Percentiles rank a stretch among this genome's conserved stretches.
These are phyloP conservation scores for Nudaria mundana DNA, from an alignment of 2,888 invertebrate species.

Conservation along the genomic window DNA sequence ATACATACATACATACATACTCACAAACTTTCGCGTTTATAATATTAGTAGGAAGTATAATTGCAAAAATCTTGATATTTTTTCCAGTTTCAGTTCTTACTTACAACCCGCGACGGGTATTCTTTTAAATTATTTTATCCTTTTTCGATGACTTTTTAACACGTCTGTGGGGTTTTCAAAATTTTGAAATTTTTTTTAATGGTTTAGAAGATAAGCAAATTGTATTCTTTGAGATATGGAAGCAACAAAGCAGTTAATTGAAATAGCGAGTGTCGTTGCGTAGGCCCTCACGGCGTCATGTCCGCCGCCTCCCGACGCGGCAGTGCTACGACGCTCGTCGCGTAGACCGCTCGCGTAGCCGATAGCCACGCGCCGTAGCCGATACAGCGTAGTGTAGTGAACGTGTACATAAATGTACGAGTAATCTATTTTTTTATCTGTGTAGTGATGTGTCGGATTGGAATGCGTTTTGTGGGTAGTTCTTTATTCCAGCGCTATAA, in stretches of 20 bases:
- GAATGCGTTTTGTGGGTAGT: conserved; percentile 36
- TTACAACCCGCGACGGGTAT: too few relatives aligned
- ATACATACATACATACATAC: too few relatives aligned
- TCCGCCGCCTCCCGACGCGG: conserved; percentile 47
- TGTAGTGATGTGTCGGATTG: conserved; percentile 42
- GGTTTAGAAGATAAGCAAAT: neutral
- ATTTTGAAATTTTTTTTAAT: neutral
- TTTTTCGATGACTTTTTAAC: too few relatives aligned
- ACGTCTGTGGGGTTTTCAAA: too few relatives aligned
- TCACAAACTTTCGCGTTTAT: too few relatives aligned
- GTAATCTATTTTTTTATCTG: conserved; percentile 32
- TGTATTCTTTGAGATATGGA: conserved; percentile 43
- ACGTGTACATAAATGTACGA: conserved; percentile 58
- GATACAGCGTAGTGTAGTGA: conserved; percentile 50
- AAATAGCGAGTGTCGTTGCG: conserved; percentile 53
- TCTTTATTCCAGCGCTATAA: conserved; percentile 1
- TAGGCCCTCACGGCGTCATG: conserved; percentile 38
- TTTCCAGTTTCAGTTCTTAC: too few relatives aligned
- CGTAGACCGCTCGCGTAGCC: conserved; percentile 65
- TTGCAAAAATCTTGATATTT: too few relatives aligned
- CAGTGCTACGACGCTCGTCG: conserved; percentile 75
- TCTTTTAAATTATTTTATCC: too few relatives aligned
- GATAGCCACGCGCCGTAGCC: conserved; percentile 55
- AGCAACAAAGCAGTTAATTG: conserved; percentile 76
- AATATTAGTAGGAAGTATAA: too few relatives aligned